Base-by-base conservation (phyloP, 1,140 invertebrate genomes). In the Scaptomyza hsui region DNA sequence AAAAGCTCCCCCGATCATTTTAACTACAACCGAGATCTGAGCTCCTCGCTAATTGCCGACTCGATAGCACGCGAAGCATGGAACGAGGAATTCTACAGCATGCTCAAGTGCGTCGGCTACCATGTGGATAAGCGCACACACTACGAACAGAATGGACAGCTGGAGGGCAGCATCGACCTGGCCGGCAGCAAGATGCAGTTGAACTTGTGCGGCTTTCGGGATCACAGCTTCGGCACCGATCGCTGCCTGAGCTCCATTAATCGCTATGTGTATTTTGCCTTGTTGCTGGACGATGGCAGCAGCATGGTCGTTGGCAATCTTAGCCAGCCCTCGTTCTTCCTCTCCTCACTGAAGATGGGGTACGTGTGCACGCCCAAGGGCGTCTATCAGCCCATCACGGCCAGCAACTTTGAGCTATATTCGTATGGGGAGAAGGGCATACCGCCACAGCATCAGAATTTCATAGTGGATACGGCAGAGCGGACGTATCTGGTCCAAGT, bases 201-300 rank as follows among this genome's bases (percentile, higher is more conserved):
- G 0, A 13, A 72, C 4, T 51, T 90, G 71, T 48, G 53, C 3
- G 79, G 79, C 6, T 78, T 88, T 15, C 79, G 89, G 5, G 86
- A 90, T 72, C 89, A 90, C 24, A 81, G 86, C 19, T 90, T 91
- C 6, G 89, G 89, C 5, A 91, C 89, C 1, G 89, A 91, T 26
- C 89, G 89, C 9, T 91, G 89, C 4, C 79, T 90, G 0, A 89
- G 86, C 39, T 72, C 82, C n/a, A 90, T 91, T 42, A 85, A 91
- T 65, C 81, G 89, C 4, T 91, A 91, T 41, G 89, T 91, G 5
- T 91, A 91, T 47, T 90, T 90, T 39, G 89, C 86, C 0, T 35
- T 91, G 9, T 71, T 91, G 15, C 57, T 91, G 37, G 85, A 89
- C 3, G 89, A 91, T 35, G 89, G 89, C 67, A 89, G 76, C 42